Conservation (phyloP, 2,888 invertebrate genomes). For the Drosophila helvetica region DNA sequence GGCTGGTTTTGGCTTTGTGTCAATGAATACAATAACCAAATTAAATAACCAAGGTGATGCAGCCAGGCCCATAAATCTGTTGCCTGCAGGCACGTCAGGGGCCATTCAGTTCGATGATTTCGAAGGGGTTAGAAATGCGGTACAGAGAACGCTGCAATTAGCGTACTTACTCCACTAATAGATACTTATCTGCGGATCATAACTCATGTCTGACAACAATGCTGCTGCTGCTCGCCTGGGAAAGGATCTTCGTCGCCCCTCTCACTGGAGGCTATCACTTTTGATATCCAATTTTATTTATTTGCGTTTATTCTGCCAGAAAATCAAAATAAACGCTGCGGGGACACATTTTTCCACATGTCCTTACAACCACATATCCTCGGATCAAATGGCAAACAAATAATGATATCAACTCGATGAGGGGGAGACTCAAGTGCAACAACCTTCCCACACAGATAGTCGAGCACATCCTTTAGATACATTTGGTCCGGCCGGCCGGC, state of each 20-base stretch:
- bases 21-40: conserved; percentile 84
- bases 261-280: conserved; percentile 14
- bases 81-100: conserved; percentile 11
- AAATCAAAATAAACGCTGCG: conserved; percentile 57
- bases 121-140: conserved; percentile 39
- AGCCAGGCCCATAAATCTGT: conserved; percentile 41
- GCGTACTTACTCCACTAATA: conserved; percentile 56
- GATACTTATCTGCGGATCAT: conserved; percentile 68
- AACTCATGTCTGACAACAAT: conserved; percentile 28
- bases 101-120: neutral
- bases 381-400: conserved; percentile 70
- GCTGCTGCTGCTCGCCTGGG: conserved; percentile 30
- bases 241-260: conserved; percentile 2
- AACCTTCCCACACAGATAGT: conserved; percentile 50
- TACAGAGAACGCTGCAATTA: conserved; percentile 58
- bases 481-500: conserved; percentile 28
- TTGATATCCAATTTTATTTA: conserved; percentile 69
- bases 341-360: conserved; percentile 64
- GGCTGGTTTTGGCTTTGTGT: conserved; percentile 70
- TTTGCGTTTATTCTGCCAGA: conserved; percentile 64
- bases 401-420: conserved; percentile 58
- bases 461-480: conserved; percentile 57
- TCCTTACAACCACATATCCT: conserved; percentile 17
- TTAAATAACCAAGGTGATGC: conserved; percentile 81
- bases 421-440: conserved; percentile 54